Conservation (phyloP, 2,113 vertebrate species). For the Azemiops feae region DNA sequence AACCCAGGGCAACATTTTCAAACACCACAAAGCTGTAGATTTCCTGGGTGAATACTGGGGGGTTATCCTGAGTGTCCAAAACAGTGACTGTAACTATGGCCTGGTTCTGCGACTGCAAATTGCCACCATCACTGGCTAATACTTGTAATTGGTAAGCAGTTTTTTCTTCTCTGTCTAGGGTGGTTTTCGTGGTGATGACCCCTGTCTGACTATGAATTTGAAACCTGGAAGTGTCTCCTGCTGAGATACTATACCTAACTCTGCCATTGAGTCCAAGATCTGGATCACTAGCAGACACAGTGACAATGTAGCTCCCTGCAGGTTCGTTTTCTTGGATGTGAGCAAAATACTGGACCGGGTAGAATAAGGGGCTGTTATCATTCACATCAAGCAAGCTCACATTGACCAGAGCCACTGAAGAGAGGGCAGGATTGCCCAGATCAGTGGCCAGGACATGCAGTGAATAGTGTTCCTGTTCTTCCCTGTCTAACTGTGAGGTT, state of each 20-base stretch:
- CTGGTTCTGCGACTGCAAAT: constrained; percentile 82
- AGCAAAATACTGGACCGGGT: constrained; percentile 94
- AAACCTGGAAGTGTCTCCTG: constrained; percentile 87
- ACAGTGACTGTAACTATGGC: constrained; percentile 95
- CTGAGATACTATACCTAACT: constrained; percentile 86
- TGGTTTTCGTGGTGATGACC: constrained; percentile 83
- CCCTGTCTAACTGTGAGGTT: constrained; percentile 82
- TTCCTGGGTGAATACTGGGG: constrained; percentile 86
- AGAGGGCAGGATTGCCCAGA: constrained; percentile 82
- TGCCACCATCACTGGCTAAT: constrained; percentile 85
- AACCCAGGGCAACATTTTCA: constrained; percentile 86
- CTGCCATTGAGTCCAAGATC: constrained; percentile 91
- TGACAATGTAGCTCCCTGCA: constrained; percentile 82
- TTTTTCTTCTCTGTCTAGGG: constrained; percentile 92
- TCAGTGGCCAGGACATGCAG: constrained; percentile 85
- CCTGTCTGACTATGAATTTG: constrained; percentile 86
- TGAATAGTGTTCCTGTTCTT: constrained; percentile 81
- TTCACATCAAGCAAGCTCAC: constrained; percentile 89
- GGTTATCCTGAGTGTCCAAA: constrained; percentile 93
- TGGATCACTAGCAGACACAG: constrained; percentile 86
- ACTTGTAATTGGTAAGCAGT: constrained; percentile 91
- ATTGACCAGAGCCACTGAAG: constrained; percentile 79
- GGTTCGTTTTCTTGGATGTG: constrained; percentile 95
- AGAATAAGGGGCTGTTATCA: constrained; percentile 94
- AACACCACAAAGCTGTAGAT: constrained; percentile 95